Evolutionary conservation across 2,888 invertebrate genomes (phyloP), one percentile per base, ranked within the genome.

Genomic region (Euplagia quadripunctaria): DNA sequence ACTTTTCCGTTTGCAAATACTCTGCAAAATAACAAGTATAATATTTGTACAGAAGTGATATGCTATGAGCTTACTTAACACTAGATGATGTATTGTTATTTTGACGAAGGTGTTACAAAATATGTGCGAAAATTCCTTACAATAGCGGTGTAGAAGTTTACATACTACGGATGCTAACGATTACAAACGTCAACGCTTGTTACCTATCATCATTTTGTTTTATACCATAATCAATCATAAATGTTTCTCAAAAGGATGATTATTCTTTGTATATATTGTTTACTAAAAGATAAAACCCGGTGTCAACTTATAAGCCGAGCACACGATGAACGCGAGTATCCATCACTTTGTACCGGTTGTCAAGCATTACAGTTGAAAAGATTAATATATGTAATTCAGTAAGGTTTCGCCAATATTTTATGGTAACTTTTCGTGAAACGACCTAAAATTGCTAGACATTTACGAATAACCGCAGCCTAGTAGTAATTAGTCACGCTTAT

Each of bases 331-430:
- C 74, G 77, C 77, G 77, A 78, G 74, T 83, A 86, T 88, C 83
- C 77, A 87, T 88, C 88, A 86, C 82, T 70, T 77, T 76, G 79
- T 82, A 81, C 79, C 79, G 77, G 82, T 73, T 84, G 87, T 86
- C 82, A 74, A 76, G 78, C 72, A 75, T 78, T 84, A 85, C 81
- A 82, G 77, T 82, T 79, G 77, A 82, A 85, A 85, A 86, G 87
- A 88, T 87, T 88, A 85, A 86, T 87, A 82, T 72, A 75, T 82
- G 78, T 82, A 85, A 78, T 84, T 82, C 80, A 83, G 74, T 85
- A 86, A 83, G 69, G 76, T 72, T 77, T 76, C 64, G 63, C 72
- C 76, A 79, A 85, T 72, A 72, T 72, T 67, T 67, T 58, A 58
- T 43, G 76, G 71, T 72, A 76, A 79, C 77, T 83, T 85, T 86